phyloP scores from a whole-genome alignment of 2,113 vertebrate species.

The Phylloscopus trochilus region DNA sequence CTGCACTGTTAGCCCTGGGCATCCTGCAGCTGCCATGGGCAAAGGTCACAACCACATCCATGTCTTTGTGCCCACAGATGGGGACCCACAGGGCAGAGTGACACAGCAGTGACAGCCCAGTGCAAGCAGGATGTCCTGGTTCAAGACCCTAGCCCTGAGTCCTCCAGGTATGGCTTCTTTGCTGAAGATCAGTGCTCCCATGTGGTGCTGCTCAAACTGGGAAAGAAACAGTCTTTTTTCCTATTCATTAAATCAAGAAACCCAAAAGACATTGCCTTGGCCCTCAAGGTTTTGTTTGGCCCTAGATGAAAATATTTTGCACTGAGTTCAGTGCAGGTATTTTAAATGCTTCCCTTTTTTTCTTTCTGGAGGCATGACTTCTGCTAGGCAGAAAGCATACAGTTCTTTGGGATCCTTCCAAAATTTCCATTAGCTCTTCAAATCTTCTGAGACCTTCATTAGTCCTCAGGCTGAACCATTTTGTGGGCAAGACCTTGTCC shows the following conservation, averaged over 20 bases:
- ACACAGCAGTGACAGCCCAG: accelerated
- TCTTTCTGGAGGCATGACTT: neutral
- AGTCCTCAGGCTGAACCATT: neutral
- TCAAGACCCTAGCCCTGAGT: accelerated
- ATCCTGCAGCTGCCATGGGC: neutral
- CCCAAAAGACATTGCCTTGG: neutral
- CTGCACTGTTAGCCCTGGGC: neutral
- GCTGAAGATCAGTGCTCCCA: neutral
- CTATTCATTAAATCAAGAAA: neutral
- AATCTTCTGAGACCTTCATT: neutral
- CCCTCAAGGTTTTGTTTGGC: neutral
- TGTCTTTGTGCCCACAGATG: neutral
- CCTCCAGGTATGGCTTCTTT: neutral
- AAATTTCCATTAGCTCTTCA: neutral
- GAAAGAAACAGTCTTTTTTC: neutral
- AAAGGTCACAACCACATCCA: too few relatives aligned
- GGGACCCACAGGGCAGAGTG: neutral
- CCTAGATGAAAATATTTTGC: neutral
- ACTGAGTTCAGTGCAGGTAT: neutral
- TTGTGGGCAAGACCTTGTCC: neutral
- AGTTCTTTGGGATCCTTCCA: neutral
- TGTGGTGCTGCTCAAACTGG: neutral
- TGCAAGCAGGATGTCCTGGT: neutral
- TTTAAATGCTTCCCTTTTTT: neutral
- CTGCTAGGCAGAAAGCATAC: neutral